Conservation (phyloP, 2,888 invertebrate species). For the Megaustenia siamemsis region DNA sequence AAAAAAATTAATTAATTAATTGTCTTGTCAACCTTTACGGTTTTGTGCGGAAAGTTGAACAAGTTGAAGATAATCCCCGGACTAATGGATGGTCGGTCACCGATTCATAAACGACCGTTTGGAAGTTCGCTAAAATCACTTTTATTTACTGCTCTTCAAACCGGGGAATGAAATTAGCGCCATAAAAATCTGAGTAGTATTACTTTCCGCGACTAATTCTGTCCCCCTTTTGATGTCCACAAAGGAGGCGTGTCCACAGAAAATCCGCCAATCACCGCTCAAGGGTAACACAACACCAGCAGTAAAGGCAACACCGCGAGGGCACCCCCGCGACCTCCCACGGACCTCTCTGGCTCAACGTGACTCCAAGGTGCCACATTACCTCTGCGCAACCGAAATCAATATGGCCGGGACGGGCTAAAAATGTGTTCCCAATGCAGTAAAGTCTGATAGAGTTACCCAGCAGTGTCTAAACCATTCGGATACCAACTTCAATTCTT, state of each 20-base stretch:
- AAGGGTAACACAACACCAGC: constrained; percentile 26
- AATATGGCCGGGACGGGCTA: background rate
- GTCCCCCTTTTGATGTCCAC: constrained; percentile 15
- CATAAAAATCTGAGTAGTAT: no score
- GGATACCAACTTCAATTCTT: background rate
- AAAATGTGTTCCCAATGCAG: background rate
- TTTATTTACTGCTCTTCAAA: no score
- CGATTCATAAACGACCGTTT: no score
- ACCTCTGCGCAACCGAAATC: background rate
- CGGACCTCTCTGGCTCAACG: background rate
- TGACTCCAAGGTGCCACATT: constrained; percentile 16
- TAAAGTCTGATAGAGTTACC: constrained; percentile 24
- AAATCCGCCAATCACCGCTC: constrained; percentile 31
- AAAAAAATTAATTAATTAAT: no score
- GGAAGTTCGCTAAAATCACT: no score
- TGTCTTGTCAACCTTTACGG: no score
- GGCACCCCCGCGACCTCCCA: constrained; percentile 1
- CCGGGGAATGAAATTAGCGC: no score
- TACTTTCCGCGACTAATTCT: background rate
- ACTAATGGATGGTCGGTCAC: no score
- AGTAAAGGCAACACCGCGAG: background rate
- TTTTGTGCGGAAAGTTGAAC: no score
- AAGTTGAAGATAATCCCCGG: no score
- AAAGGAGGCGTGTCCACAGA: background rate
- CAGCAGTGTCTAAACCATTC: background rate